phyloP scores from a whole-genome alignment of 2,888 invertebrate genomes.

The Carpatolechia fugitivella region DNA sequence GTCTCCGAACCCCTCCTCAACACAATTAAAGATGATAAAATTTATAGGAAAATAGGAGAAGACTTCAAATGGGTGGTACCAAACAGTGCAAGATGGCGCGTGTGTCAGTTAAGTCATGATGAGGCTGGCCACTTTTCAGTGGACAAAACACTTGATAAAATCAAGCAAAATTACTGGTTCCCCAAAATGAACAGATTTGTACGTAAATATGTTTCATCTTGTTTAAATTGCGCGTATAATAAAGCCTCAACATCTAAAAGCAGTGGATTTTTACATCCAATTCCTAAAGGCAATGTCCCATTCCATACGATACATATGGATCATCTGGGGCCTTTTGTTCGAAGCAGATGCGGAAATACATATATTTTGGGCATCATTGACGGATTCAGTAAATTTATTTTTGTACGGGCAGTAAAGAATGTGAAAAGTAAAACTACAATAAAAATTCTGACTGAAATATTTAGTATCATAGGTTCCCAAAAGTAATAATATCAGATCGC shows the following conservation, averaged over 20 bases:
- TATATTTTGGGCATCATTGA: slow-evolving; percentile 22
- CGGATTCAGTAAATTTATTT: slow-evolving; percentile 12
- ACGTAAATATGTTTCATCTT: not conserved
- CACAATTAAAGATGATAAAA: not conserved
- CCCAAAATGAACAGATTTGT: slow-evolving; percentile 19
- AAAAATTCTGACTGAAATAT: slow-evolving; percentile 12
- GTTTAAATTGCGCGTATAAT: not conserved
- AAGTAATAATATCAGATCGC: slow-evolving; percentile 14
- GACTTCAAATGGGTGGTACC: not conserved
- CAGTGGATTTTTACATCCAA: too few relatives aligned
- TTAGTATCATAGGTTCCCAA: slow-evolving; percentile 21
- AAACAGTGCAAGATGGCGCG: not conserved
- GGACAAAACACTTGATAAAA: not conserved
- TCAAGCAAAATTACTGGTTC: not conserved
- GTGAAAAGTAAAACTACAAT: slow-evolving; percentile 16
- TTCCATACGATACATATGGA: too few relatives aligned
- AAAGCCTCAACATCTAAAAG: too few relatives aligned
- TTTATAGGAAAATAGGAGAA: not conserved
- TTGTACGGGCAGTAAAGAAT: slow-evolving; percentile 15
- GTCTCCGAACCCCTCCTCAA: too few relatives aligned
- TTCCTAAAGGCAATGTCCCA: slow-evolving; percentile 2
- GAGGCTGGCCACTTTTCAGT: not conserved
- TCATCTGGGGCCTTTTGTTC: too few relatives aligned
- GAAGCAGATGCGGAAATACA: slow-evolving; percentile 14
- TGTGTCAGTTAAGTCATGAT: not conserved